Evolutionary conservation across 2,113 vertebrate genomes (phyloP).

Genomic region (Scalopus aquaticus): DNA sequence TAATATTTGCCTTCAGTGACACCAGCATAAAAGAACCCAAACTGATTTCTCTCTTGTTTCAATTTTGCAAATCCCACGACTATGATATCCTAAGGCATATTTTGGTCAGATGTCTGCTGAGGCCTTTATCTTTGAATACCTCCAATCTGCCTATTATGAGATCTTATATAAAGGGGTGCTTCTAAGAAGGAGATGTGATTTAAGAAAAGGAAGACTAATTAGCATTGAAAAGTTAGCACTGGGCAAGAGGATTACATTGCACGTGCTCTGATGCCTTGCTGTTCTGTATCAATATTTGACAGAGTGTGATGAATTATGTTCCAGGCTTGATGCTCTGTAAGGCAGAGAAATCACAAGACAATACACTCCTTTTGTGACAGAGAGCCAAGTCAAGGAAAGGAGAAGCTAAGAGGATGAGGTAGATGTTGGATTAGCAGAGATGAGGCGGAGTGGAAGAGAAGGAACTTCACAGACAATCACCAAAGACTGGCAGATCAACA

Average conservation of each 20-base stretch:
- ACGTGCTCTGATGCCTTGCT: rapidly evolving
- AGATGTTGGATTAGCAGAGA: neutral
- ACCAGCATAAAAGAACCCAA: neutral
- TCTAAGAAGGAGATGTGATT: conserved; percentile 73
- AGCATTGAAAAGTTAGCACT: neutral
- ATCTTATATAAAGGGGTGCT: neutral
- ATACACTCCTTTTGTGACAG: rapidly evolving
- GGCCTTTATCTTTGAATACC: neutral
- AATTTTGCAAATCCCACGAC: neutral
- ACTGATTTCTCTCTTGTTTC: neutral
- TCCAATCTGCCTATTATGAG: neutral
- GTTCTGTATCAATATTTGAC: too few relatives aligned
- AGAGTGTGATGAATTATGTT: rapidly evolving
- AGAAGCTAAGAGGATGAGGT: neutral
- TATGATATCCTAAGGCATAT: too few relatives aligned
- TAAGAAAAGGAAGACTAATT: neutral
- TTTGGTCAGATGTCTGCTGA: neutral
- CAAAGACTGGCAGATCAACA: neutral
- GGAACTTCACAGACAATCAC: too few relatives aligned
- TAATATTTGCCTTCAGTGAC: neutral
- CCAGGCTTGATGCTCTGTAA: neutral
- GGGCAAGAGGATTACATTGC: rapidly evolving
- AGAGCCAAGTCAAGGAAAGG: neutral
- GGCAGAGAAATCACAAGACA: neutral
- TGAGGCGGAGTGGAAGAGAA: rapidly evolving